A percentile compares a stretch with the other conserved stretches of the same genome.
These are phyloP conservation scores for Charina bottae DNA, from an alignment of 2,113 vertebrate genomes.

Conservation along the genomic window DNA sequence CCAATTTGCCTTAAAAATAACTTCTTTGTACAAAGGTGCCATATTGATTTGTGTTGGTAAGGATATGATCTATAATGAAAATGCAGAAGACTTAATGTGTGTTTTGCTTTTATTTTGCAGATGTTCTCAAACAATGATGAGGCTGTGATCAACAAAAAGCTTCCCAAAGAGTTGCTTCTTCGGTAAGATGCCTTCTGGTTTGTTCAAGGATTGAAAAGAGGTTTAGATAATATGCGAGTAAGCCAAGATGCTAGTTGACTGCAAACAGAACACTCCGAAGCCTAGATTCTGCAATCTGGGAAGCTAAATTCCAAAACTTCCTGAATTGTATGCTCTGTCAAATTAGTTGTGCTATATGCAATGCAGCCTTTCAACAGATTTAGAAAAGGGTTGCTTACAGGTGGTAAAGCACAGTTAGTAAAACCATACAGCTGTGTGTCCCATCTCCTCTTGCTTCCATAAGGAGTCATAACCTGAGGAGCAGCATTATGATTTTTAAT, in stretches of 20 bases:
- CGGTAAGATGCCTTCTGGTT: constrained; percentile 73
- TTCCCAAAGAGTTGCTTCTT: constrained; percentile 96
- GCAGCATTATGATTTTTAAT: background rate
- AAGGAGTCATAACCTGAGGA: background rate
- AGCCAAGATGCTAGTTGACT: background rate
- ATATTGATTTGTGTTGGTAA: background rate
- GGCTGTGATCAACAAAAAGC: constrained; percentile 97
- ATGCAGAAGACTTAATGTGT: background rate
- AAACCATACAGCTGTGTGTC: background rate
- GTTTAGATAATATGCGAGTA: background rate
- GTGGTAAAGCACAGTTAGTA: background rate
- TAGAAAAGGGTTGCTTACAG: background rate
- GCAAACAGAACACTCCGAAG: rapidly evolving
- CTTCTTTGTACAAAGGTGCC: background rate
- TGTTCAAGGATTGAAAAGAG: background rate
- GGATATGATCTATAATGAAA: background rate
- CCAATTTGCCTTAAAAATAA: background rate
- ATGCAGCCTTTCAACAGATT: background rate
- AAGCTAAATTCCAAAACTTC: background rate
- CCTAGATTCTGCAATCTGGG: background rate
- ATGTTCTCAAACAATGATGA: constrained; percentile 99
- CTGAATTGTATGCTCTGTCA: background rate
- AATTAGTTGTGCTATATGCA: background rate
- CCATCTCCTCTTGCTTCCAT: too few relatives aligned
- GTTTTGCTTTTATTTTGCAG: constrained; percentile 72